Base-by-base conservation (phyloP, 2,888 invertebrate genomes). In the Beris chalybata region DNA sequence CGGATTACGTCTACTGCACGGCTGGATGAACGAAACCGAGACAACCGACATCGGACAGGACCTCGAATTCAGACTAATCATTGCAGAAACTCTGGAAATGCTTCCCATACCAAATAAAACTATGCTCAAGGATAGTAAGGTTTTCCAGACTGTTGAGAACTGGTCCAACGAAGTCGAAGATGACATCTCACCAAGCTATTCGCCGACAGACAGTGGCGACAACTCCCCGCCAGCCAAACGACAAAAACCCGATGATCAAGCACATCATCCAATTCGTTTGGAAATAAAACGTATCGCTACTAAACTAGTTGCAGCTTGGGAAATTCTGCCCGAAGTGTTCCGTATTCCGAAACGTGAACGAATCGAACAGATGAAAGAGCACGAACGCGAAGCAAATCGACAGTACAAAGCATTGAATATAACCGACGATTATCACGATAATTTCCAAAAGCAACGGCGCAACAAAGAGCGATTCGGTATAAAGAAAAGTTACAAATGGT, bases 51-150 rank as follows among this genome's bases (percentile, higher is more conserved):
- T 48, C 5, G 69, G 71, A 45, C 69, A 70, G 53, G 76, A 76
- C 56, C 71, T 72, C 55, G 72, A 76, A 67, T 72, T 78, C 78
- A 92, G 92, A 81, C 84, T 86, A 70, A 88, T 89, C 74, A 84
- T 91, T 76, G 82, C 97, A 31, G 87, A 89, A 74, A 92, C 94
- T 0, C 82, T 98, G 67, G 89, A 89, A 71, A 86, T 89, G 29
- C 84, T 98, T 71, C 97, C 97, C 9, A 94, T 98, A 71, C 90
- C 92, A 3, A 96, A 97, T 80, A 95, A 93, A 81, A 95, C 94
- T 0, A 90, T 95, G 85, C 83, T 98, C 7, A 90, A 92, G 74
- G 97, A 97, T 76, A 95, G 93, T 74, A 93, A 95, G 74, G 91
- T 98, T 71, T 85, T 93, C 74, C 84, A 87, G 31, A 87, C 92